A percentile compares a stretch with the other conserved stretches of the same genome.
Conservation (phyloP, 2,113 vertebrate species). For the Petromus typicus region DNA sequence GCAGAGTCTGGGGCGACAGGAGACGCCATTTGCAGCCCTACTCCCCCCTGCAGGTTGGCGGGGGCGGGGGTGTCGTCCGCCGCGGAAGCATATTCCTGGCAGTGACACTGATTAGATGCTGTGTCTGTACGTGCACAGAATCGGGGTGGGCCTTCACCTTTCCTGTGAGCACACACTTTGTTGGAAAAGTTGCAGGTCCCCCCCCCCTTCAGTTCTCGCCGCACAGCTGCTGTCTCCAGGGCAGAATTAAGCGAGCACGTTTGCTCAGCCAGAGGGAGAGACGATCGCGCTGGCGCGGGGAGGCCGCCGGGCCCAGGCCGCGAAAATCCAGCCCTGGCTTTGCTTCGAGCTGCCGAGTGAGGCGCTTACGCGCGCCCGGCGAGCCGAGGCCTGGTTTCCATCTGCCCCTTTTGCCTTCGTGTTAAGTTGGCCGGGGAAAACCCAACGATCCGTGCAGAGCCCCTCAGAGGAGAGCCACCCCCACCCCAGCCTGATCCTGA, state of each 20-base stretch:
- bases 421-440: constrained; percentile 59
- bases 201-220: neutral
- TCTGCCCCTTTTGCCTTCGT: constrained; percentile 78
- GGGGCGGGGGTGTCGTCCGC: constrained; percentile 76
- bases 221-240: constrained; percentile 78
- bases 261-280: neutral
- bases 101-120: constrained; percentile 82
- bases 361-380: constrained; percentile 69
- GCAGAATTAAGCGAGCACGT: constrained; percentile 67
- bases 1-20: constrained; percentile 49
- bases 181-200: constrained; percentile 57
- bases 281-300: neutral
- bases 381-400: constrained; percentile 81
- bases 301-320: constrained; percentile 36
- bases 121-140: constrained; percentile 78
- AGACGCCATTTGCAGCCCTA: constrained; percentile 83
- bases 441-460: constrained; percentile 59
- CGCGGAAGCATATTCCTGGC: constrained; percentile 67
- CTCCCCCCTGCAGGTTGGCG: constrained; percentile 70
- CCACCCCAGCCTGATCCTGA: constrained; percentile 21
- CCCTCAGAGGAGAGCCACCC: neutral
- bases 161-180: constrained; percentile 58
- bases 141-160: constrained; percentile 77
- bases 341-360: constrained; percentile 52
- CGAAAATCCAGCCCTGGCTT: constrained; percentile 66